These are phyloP conservation scores for Tipula unca DNA, from an alignment of 2,888 invertebrate species.

Conservation along the genomic window DNA sequence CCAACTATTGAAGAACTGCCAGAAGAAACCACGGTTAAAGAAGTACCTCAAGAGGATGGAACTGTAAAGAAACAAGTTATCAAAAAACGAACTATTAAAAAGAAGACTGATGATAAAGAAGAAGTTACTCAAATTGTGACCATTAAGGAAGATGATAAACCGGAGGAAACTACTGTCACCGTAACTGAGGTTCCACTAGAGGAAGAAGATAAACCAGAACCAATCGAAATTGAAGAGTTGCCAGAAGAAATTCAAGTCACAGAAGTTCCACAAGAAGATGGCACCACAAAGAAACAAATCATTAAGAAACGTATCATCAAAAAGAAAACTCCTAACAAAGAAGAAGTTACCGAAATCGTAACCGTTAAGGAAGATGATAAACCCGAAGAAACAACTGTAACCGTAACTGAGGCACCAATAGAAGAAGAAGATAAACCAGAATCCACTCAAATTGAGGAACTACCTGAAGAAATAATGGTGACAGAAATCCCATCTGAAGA, in stretches of 20 bases:
- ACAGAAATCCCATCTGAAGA: constrained; percentile 29
- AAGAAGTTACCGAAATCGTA: constrained; percentile 31
- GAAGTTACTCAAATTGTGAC: constrained; percentile 30
- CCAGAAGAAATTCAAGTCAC: constrained; percentile 34
- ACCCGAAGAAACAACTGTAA: constrained; percentile 38
- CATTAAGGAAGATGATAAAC: constrained; percentile 32
- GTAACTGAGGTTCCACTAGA: constrained; percentile 30
- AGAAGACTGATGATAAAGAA: constrained; percentile 26
- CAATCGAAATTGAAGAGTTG: constrained; percentile 32
- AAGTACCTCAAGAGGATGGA: constrained; percentile 35
- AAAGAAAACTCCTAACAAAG: constrained; percentile 32
- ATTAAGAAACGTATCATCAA: constrained; percentile 34
- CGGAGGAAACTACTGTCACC: constrained; percentile 34
- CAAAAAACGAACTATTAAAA: constrained; percentile 33
- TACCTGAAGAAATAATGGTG: constrained; percentile 25
- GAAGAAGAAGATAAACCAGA: constrained; percentile 32
- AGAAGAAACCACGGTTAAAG: constrained; percentile 35
- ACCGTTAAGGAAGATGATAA: constrained; percentile 38
- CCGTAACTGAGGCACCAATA: constrained; percentile 35
- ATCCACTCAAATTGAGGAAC: constrained; percentile 30
- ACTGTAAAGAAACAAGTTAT: constrained; percentile 39
- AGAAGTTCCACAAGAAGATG: constrained; percentile 21
- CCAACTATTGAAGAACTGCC: constrained; percentile 29
- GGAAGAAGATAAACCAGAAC: constrained; percentile 23
- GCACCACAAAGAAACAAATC: constrained; percentile 31